phyloP scores from a whole-genome alignment of 35 echinoderm and acorn worm genomes.

The Hemicentrotus pulcherrimus region DNA sequence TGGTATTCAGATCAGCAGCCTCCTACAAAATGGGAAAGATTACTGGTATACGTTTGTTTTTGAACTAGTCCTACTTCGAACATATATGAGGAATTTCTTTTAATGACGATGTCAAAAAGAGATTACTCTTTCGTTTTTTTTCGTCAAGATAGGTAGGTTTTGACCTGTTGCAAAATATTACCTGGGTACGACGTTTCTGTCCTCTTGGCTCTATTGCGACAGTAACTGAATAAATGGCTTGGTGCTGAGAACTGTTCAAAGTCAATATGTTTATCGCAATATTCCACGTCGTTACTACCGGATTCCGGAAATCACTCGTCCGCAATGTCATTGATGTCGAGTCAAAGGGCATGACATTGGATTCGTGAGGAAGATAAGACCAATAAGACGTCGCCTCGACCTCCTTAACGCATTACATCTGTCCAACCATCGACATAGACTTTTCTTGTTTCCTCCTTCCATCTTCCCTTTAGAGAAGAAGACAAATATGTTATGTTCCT shows the following conservation, averaged over 20 bases:
- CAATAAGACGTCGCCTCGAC: neutral
- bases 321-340: neutral
- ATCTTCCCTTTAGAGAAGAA: neutral
- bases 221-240: neutral
- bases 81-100: neutral
- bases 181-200: neutral
- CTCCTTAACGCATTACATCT: neutral
- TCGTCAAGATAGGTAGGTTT: too few species aligned
- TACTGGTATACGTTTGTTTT: neutral
- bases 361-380: neutral
- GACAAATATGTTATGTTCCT: neutral
- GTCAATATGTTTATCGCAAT: neutral
- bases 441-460: neutral
- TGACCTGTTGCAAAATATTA: neutral
- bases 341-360: neutral
- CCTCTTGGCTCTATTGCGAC: neutral
- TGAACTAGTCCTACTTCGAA: neutral
- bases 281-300: neutral
- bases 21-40: neutral
- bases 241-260: slow-evolving; percentile 16
- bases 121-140: neutral
- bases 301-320: slow-evolving; percentile 9
- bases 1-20: neutral
- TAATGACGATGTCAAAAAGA: neutral
- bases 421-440: neutral